Base-by-base conservation (phyloP, 2,113 vertebrate genomes). In the Chitala chitala region DNA sequence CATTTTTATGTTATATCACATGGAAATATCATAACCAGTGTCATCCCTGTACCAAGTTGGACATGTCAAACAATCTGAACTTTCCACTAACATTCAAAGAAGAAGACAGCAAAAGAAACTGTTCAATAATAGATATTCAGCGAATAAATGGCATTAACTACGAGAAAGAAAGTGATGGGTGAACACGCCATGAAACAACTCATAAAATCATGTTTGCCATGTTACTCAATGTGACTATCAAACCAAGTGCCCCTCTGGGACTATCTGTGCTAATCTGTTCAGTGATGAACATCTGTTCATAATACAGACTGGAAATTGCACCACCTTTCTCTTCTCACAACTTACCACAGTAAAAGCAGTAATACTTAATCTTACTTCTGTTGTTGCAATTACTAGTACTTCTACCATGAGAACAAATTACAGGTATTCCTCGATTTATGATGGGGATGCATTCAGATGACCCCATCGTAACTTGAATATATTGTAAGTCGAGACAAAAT, bases 281-380 rank as follows among this genome's bases (percentile, higher is more conserved):
- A 22, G 51, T 20, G 8, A 36, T 40, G 53, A 71, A 71, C 69
- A 71, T 71, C 69, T 71, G 69, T 40, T 71, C 31, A 24, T 17
- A 17, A 7, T 17, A 42, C 1, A 17, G n/a, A 38, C 15, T 33
- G n/a, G n/a, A n/a, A n/a, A n/a, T n/a, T n/a, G n/a, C n/a, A n/a
- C n/a, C n/a, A n/a, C n/a, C n/a, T n/a, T n/a, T n/a, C n/a, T n/a
- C n/a, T n/a, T n/a, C n/a, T n/a, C n/a, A n/a, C n/a, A n/a, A n/a
- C n/a, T n/a, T n/a, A n/a, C n/a, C n/a, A n/a, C n/a, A n/a, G n/a
- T n/a, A n/a, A n/a, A n/a, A n/a, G n/a, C n/a, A n/a, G n/a, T n/a
- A n/a, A n/a, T n/a, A n/a, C n/a, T n/a, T n/a, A n/a, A n/a, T n/a
- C n/a, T n/a, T n/a, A n/a, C n/a, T n/a, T n/a, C n/a, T n/a, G n/a